These are phyloP conservation scores for Drosophila pseudotakahashii DNA, from an alignment of 2,888 invertebrate species.

Conservation along the genomic window DNA sequence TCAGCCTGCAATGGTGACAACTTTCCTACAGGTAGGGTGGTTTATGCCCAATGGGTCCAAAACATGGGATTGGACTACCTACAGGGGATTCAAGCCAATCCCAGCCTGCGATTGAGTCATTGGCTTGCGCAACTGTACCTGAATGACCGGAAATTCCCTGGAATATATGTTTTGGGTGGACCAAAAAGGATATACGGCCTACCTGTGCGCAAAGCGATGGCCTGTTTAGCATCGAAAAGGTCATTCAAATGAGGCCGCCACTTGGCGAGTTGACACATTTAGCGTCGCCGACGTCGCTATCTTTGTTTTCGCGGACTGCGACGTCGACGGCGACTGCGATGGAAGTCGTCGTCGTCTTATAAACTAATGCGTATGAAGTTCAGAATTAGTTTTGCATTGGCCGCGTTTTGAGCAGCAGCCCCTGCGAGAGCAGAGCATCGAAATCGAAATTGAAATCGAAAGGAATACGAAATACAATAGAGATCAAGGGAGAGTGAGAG, in stretches of 20 bases:
- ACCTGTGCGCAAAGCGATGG: constrained; percentile 3
- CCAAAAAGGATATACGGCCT: not conserved
- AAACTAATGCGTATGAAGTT: constrained; percentile 77
- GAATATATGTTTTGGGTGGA: not conserved
- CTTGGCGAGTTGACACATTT: constrained; percentile 38
- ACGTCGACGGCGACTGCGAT: constrained; percentile 3
- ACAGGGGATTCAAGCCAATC: not conserved
- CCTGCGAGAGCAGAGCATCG: constrained; percentile 5
- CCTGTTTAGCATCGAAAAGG: constrained; percentile 8
- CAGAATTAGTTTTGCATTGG: constrained; percentile 80
- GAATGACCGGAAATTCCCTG: constrained; percentile 23
- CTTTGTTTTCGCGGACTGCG: constrained; percentile 33
- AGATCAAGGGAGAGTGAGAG: constrained; percentile 7
- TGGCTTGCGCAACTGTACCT: constrained; percentile 46
- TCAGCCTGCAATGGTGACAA: constrained; percentile 1
- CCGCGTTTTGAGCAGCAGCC: constrained; percentile 72
- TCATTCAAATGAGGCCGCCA: constrained; percentile 38
- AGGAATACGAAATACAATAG: no score
- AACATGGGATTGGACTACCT: not conserved
- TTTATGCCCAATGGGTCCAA: not conserved
- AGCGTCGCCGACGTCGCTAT: constrained; percentile 38
- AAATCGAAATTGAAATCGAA: no score
- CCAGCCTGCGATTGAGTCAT: constrained; percentile 2
- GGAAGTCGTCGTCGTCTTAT: constrained; percentile 54
- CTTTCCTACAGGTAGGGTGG: not conserved